Evolutionary conservation across 2,113 vertebrate genomes (phyloP).

Genomic region (Lophotis ruficrista): DNA sequence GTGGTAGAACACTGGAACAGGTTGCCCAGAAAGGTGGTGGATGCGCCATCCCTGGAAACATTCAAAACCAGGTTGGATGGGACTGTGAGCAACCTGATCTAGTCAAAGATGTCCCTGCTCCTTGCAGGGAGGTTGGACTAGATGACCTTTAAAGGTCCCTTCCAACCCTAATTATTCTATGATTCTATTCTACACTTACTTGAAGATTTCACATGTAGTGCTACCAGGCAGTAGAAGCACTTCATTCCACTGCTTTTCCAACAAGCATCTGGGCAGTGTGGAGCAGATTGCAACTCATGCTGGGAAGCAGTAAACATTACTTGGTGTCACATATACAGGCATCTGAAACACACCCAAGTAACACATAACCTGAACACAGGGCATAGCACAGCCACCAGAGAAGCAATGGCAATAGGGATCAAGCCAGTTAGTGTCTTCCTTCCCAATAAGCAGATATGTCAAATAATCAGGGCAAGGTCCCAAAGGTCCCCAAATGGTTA

Average conservation of each 20-base stretch:
- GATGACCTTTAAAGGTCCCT: too few relatives aligned
- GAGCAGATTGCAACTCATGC: neutral
- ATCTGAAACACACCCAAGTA: neutral
- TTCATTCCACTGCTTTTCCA: neutral
- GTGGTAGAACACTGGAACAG: too few relatives aligned
- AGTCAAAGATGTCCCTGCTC: too few relatives aligned
- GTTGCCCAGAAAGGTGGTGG: too few relatives aligned
- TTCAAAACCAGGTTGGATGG: too few relatives aligned
- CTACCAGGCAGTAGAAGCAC: neutral
- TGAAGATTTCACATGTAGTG: neutral
- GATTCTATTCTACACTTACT: too few relatives aligned
- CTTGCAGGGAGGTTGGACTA: too few relatives aligned
- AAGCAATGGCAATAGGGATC: neutral
- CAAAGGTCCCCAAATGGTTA: neutral
- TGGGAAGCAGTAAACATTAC: neutral
- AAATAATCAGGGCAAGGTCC: neutral
- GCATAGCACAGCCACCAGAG: rapidly evolving
- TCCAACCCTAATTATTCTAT: too few relatives aligned
- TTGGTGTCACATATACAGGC: neutral
- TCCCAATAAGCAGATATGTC: neutral
- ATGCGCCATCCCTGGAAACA: too few relatives aligned
- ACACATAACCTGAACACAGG: neutral
- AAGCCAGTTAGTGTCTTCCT: neutral
- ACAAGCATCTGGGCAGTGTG: neutral
- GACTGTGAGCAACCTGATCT: too few relatives aligned